Evolutionary conservation across 2,797 vertebrate species (phyloP), one percentile per base, ranked within the genome.

Genomic region (Sternarchorhynchus goeldii): DNA sequence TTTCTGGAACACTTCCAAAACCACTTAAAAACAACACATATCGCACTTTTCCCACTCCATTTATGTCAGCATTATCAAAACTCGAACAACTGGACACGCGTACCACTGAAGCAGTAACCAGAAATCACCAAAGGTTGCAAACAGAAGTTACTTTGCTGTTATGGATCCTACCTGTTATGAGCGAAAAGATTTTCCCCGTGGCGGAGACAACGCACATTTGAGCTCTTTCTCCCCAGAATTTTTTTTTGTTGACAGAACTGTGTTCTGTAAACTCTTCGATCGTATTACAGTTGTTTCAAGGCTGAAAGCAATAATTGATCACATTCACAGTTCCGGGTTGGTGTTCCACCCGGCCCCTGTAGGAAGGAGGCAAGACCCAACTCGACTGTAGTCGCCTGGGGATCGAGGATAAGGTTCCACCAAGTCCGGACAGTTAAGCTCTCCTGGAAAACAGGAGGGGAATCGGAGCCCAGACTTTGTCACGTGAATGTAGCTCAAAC

Each of bases 241-340:
- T 41, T 10, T 31, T 10, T 20, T 39, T 6, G 2, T 4, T 1
- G 25, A 25, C 25, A 8, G 8, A 16, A 58, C 69, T 5, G 34
- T 60, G 56, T 34, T 76, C 73, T 57, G 56, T 21, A 63, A 17
- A 59, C 58, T 75, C 67, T 36, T 65, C 75, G 34, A 14, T 18
- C 58, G 5, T 18, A 63, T 77, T 78, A 80, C 72, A 73, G 21
- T 41, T 58, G 68, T 76, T 45, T 58, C 45, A 64, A 62, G 58
- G 82, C 83, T 76, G 76, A 78, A 66, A 76, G 77, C 70, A 75
- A 5, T 86, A 78, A 87, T 85, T 86, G 82, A 84, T 84, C 80
- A 45, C 75, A 81, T 82, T 82, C 84, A 83, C 82, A 89, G 89
- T 93, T 94, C 93, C 93, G 92, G 93, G 93, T 93, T 92, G 25